phyloP scores from a whole-genome alignment of 2,888 invertebrate genomes.

The Archips xylosteana region DNA sequence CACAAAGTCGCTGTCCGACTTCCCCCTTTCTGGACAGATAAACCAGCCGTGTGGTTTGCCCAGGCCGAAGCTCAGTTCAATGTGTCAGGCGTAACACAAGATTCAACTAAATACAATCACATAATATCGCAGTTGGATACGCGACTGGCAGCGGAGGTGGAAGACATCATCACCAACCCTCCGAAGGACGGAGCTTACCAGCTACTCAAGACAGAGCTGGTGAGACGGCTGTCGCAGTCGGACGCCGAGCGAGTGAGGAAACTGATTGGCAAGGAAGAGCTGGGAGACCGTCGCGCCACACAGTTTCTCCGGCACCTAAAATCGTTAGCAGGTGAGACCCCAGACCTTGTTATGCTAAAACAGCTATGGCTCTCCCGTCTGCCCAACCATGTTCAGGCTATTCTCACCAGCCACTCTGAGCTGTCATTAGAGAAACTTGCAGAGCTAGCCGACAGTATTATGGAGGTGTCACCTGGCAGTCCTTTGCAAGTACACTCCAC shows the following conservation, averaged over 20 bases:
- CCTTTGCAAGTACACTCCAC: not conserved
- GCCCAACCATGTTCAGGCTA: conserved; percentile 39
- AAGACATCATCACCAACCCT: too few species aligned
- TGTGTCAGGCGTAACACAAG: too few species aligned
- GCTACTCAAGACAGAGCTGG: too few species aligned
- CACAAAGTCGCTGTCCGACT: too few species aligned
- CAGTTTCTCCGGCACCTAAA: conserved; percentile 31
- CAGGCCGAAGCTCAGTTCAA: too few species aligned
- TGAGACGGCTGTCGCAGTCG: conserved; percentile 9
- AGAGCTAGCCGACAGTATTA: conserved; percentile 41
- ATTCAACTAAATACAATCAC: too few species aligned
- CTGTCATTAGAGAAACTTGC: conserved; percentile 29
- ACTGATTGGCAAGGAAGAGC: conserved; percentile 16
- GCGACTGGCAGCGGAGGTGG: too few species aligned
- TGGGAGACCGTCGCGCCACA: conserved; percentile 10
- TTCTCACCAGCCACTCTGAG: conserved; percentile 36
- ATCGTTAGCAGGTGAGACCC: conserved; percentile 18
- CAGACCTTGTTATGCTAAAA: conserved; percentile 27
- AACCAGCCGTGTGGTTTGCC: too few species aligned
- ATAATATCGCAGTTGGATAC: too few species aligned
- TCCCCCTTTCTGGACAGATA: too few species aligned
- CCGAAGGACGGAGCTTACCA: too few species aligned
- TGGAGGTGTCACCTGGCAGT: not conserved
- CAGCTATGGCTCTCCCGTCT: conserved; percentile 30
- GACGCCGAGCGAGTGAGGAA: conserved; percentile 29